A percentile compares a stretch with the other conserved stretches of the same genome.
phyloP scores from a whole-genome alignment of 2,797 vertebrate species.

The Rhincodon typus region DNA sequence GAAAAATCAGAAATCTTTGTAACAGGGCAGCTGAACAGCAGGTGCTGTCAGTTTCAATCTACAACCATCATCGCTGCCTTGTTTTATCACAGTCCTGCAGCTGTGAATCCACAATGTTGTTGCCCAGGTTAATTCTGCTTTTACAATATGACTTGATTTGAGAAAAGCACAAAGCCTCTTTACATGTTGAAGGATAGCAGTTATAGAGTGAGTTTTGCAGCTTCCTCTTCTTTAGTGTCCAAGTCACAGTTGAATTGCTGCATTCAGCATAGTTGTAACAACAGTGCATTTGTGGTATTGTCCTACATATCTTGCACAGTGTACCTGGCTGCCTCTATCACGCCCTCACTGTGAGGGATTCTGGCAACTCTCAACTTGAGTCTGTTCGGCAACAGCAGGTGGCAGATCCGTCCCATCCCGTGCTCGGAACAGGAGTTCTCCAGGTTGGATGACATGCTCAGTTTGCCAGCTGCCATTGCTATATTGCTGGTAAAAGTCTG shows the following conservation, averaged over 20 bases:
- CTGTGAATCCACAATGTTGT: background rate
- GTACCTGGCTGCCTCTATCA: background rate
- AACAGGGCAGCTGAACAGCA: background rate
- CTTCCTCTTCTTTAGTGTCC: background rate
- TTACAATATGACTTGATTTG: background rate
- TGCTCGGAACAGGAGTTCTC: conserved; percentile 73
- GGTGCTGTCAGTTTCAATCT: background rate
- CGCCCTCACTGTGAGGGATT: conserved; percentile 45
- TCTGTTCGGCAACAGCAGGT: conserved; percentile 43
- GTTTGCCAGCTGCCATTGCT: conserved; percentile 68
- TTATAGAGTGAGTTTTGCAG: background rate
- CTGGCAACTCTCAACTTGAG: conserved; percentile 45
- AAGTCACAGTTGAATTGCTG: background rate
- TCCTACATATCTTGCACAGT: background rate
- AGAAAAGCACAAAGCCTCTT: background rate
- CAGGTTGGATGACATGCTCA: conserved; percentile 77
- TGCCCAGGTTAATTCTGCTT: background rate
- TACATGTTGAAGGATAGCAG: background rate
- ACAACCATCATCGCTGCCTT: background rate
- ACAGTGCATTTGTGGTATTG: background rate
- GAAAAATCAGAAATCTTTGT: background rate
- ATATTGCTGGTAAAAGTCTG: conserved; percentile 91
- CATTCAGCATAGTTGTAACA: background rate
- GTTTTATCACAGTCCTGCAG: background rate
- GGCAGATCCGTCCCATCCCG: conserved; percentile 51